phyloP scores from a whole-genome alignment of 92 coral and sea anemone species.

The Meandrina meandrites region DNA sequence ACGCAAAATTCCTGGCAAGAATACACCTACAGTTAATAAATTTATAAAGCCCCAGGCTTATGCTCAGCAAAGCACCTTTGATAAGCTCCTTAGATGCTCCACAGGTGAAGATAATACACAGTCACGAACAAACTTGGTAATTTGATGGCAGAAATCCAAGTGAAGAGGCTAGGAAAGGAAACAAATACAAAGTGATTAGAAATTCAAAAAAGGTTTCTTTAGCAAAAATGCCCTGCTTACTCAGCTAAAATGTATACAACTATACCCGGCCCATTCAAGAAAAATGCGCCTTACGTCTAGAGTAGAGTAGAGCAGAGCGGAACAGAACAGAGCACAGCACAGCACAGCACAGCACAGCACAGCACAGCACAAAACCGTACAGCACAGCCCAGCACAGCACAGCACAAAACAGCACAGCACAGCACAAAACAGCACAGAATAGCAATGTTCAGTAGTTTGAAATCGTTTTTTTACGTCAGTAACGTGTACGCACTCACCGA shows the following conservation, averaged over 20 bases:
- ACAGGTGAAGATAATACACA: constrained; percentile 26
- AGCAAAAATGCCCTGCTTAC: too few relatives aligned
- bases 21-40: background rate
- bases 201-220: background rate
- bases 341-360: too few relatives aligned
- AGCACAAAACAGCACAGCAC: too few relatives aligned
- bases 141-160: constrained; percentile 55
- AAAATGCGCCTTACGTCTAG: too few relatives aligned
- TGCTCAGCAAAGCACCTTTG: constrained; percentile 4
- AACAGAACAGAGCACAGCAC: too few relatives aligned
- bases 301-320: too few relatives aligned
- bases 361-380: too few relatives aligned
- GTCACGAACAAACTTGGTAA: constrained; percentile 47
- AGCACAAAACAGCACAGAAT: too few relatives aligned
- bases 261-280: too few relatives aligned
- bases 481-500: constrained; percentile 25
- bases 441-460: background rate
- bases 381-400: too few relatives aligned
- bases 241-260: too few relatives aligned
- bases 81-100: constrained; percentile 22
- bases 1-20: background rate
- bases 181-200: background rate
- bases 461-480: background rate
- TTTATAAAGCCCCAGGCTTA: background rate
- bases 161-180: constrained; percentile 52